phyloP scores from a whole-genome alignment of 2,888 invertebrate species.

The Resseliella maxima region DNA sequence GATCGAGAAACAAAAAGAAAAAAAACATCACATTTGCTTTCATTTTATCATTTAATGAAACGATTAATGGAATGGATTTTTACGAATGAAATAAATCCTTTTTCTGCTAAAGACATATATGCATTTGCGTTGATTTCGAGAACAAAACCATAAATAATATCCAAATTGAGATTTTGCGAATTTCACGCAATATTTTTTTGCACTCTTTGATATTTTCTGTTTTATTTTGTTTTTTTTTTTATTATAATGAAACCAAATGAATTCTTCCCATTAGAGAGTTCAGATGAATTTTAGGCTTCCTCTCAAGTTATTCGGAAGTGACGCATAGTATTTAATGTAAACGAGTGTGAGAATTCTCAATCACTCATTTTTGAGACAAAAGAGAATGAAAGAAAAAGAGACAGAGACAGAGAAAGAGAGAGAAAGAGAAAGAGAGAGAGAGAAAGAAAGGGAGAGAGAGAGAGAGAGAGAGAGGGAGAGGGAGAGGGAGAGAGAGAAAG shows the following conservation, averaged over 20 bases:
- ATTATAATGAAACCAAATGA: too few relatives aligned
- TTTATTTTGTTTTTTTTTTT: too few relatives aligned
- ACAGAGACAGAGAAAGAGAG: too few relatives aligned
- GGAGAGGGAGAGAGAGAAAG: too few relatives aligned
- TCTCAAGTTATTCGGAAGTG: constrained; percentile 6
- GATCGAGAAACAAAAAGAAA: neutral
- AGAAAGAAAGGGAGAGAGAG: too few relatives aligned
- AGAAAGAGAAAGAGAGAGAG: too few relatives aligned
- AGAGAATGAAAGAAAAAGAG: neutral
- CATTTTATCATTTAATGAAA: constrained; percentile 27
- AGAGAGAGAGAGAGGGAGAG: too few relatives aligned
- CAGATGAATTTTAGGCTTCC: neutral
- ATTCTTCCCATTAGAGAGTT: neutral
- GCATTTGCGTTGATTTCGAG: neutral
- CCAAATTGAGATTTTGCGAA: neutral
- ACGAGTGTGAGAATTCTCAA: neutral
- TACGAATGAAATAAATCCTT: neutral
- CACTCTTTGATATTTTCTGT: too few relatives aligned
- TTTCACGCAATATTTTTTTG: neutral
- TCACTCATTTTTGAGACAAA: neutral
- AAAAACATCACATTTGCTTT: neutral
- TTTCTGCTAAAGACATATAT: neutral
- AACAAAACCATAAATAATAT: neutral
- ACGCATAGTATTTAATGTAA: neutral
- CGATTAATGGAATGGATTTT: neutral